Evolutionary conservation across 2,113 vertebrate genomes (phyloP), one percentile per base, ranked within the genome.

Genomic region (Myotis lucifugus): DNA sequence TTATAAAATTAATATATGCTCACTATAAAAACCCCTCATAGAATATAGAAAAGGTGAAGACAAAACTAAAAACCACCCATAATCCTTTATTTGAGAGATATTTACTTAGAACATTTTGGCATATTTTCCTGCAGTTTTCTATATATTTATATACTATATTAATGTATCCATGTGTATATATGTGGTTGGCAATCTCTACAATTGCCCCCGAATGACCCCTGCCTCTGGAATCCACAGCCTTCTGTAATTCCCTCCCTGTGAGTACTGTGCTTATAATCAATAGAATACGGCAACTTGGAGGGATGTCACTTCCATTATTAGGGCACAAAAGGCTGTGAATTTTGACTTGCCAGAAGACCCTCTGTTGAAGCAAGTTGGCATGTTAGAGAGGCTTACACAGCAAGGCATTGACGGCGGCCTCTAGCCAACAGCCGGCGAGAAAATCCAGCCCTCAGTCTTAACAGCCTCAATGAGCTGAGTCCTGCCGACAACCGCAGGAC

Each of bases 1-100:
- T 74, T 92, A 69, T 78, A 74, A 96, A 82, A 93, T 42, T 73
- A 50, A 69, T 73, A 73, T 88, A 70, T 81, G 12, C 23, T 69
- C 9, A 91, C 74, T 96, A 8, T 83, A 25, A 29, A 87, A 69
- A 34, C 42, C 5, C 5, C 52, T 88, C 40, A 78, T 19, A 73
- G 29, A 88, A 42, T 78, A 32, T 37, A 69, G 54, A 78, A 72
- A 79, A 15, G 52, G 13, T 40, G 69, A 83, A 79, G 54, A 84
- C 25, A 76, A 88, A 94, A 40, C 27, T 74, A 37, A 74, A 74
- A 54, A 34, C 42, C 25, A 81, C 50, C n/a, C 40, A 67, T 34
- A 48, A 40, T 46, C n/a, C 23, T 88, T 96, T 54, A 52, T 77
- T 74, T 88, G 88, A 69, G 54, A 73, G 37, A 56, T 29, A 79